Percentiles rank a stretch among this genome's conserved stretches.
These are phyloP conservation scores for Harpalus rufipes DNA, from an alignment of 2,888 invertebrate genomes.

Conservation along the genomic window DNA sequence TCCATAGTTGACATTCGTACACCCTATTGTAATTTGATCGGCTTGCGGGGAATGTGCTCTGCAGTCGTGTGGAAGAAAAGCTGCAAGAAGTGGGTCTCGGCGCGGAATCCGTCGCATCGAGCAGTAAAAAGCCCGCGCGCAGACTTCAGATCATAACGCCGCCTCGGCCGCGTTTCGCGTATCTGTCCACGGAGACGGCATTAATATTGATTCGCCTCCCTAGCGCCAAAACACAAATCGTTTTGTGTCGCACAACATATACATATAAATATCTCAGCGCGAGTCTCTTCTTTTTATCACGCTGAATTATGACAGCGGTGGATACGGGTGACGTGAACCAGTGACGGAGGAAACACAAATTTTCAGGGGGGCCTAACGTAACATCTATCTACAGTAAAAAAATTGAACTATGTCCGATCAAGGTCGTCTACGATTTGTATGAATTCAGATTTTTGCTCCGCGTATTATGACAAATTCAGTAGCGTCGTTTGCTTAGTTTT, in stretches of 20 bases:
- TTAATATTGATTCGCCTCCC: constrained; percentile 66
- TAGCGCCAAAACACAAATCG: constrained; percentile 67
- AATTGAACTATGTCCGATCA: no score
- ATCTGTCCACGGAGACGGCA: constrained; percentile 54
- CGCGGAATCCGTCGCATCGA: constrained; percentile 37
- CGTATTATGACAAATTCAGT: no score
- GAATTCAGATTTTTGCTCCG: no score
- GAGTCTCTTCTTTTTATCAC: constrained; percentile 57
- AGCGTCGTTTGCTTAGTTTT: no score
- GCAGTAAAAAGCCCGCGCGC: constrained; percentile 13
- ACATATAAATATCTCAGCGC: constrained; percentile 66
- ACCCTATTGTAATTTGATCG: constrained; percentile 61
- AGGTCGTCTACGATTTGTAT: no score
- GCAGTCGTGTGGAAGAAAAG: constrained; percentile 1
- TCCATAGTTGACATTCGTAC: constrained; percentile 48
- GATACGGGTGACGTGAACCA: constrained; percentile 33
- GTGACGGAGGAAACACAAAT: background rate
- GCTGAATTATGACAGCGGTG: constrained; percentile 65
- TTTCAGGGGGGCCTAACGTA: no score
- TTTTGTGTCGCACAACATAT: constrained; percentile 67
- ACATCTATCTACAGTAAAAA: no score
- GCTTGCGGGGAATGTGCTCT: constrained; percentile 56
- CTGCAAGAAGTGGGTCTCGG: constrained; percentile 14
- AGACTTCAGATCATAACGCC: constrained; percentile 62
- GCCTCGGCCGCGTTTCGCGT: constrained; percentile 12